Evolutionary conservation across 2,888 invertebrate genomes (phyloP), one percentile per base, ranked within the genome.

Genomic region (Dusona sp.): DNA sequence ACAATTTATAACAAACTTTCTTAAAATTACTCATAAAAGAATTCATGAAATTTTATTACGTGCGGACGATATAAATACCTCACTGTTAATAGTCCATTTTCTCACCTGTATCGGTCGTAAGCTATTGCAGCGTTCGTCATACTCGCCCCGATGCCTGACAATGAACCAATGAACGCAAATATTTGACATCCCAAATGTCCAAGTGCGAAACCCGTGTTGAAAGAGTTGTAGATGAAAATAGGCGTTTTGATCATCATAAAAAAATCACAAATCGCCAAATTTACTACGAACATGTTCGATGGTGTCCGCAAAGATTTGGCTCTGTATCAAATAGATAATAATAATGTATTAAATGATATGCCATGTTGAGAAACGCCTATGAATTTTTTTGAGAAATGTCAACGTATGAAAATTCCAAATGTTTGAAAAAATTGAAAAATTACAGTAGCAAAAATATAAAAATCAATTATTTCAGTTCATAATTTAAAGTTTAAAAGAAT

Each of bases 181-280:
- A 97, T 95, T 92, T 97, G 97, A 91, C 98, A 98, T 1, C 97
- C 98, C 0, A 96, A 87, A 75, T 96, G 95, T 0, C 98, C 98
- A 6, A 95, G 91, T 0, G 97, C 97, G 89, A 96, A 98, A 0
- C 98, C 98, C 87, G 96, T 95, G 92, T 97, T 95, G 89, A 97
- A 97, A 48, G 97, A 97, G 92, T 98, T 98, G 94, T 97, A 97
- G 89, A 98, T 97, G 93, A 98, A 97, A 88, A 98, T 96, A 0
- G 98, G 98, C 0, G 97, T 96, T 94, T 98, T 98, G 48, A 96
- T 94, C 98, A 98, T 98, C 98, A 98, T 98, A 45, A 97, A 94
- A 91, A 98, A 98, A 94, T 98, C 98, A 90, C 97, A 96, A 83
- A 98, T 94, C 0, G 98, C 97, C 92, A 98, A 94, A 93, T 98